A percentile compares a stretch with the other conserved stretches of the same genome.
Evolutionary conservation across 2,113 vertebrate species (phyloP).

Genomic region (Poecilia latipinna): DNA sequence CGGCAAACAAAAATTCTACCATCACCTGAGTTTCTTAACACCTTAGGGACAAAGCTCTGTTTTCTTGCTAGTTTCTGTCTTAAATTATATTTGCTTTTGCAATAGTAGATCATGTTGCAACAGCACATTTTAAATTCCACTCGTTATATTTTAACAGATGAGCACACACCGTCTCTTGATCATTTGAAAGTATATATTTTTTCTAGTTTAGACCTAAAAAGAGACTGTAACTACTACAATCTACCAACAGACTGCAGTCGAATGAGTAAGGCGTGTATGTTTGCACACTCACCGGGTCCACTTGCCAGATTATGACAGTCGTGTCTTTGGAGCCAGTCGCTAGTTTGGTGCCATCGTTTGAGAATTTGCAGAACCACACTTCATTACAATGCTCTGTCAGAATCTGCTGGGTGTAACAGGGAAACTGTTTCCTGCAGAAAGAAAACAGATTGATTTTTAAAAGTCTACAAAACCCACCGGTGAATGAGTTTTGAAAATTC

Average conservation of each 20-base stretch:
- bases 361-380: slow-evolving; percentile 99
- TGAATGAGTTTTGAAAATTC: not conserved
- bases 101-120: too few relatives aligned
- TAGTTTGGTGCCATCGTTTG: slow-evolving; percentile 98
- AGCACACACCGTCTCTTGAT: not conserved
- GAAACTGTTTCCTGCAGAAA: slow-evolving; percentile 93
- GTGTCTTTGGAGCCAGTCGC: slow-evolving; percentile 99
- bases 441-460: not conserved
- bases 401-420: slow-evolving; percentile 98
- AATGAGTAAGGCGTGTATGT: not conserved
- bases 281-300: slow-evolving; percentile 90
- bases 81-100: not conserved
- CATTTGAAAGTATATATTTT: not conserved
- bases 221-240: not conserved
- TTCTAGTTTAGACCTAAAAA: not conserved
- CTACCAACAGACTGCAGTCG: not conserved
- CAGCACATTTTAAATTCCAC: too few relatives aligned
- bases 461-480: not conserved
- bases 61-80: not conserved
- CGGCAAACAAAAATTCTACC: too few relatives aligned
- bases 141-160: not conserved
- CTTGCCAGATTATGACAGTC: slow-evolving; percentile 99
- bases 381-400: slow-evolving; percentile 99
- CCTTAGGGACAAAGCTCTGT: too few relatives aligned
- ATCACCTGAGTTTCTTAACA: too few relatives aligned